Conservation (phyloP, 1,140 invertebrate species). For the Vanessa tameamea region DNA sequence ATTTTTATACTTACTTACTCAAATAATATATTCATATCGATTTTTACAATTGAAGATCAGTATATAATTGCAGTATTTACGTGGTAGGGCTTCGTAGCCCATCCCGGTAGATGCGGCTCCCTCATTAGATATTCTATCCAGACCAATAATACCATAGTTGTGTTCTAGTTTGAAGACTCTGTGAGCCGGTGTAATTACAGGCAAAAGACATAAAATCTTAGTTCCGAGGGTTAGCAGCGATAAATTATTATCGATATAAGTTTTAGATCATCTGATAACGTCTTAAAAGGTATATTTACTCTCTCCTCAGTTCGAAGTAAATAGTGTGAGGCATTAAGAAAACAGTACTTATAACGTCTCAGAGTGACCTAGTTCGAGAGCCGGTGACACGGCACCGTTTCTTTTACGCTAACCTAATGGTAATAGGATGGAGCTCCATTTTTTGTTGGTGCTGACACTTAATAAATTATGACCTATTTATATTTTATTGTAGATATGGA, state of each 20-base stretch:
- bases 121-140: too few relatives aligned
- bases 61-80: too few relatives aligned
- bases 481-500: neutral
- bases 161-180: too few relatives aligned
- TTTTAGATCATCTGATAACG: slow-evolving; percentile 7
- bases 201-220: too few relatives aligned
- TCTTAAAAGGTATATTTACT: slow-evolving; percentile 26
- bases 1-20: too few relatives aligned
- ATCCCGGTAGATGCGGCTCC: too few relatives aligned
- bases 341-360: slow-evolving; percentile 36
- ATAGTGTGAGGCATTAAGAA: slow-evolving; percentile 32
- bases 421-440: slow-evolving; percentile 28
- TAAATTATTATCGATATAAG: neutral
- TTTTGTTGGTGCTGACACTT: slow-evolving; percentile 19
- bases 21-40: too few relatives aligned
- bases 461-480: neutral
- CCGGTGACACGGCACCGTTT: slow-evolving; percentile 35
- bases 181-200: too few relatives aligned
- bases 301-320: slow-evolving; percentile 18
- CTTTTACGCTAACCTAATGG: slow-evolving; percentile 38
- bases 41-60: too few relatives aligned
- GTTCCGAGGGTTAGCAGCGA: too few relatives aligned
- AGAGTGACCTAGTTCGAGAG: slow-evolving; percentile 32
- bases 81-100: too few relatives aligned
- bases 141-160: too few relatives aligned